These are phyloP conservation scores for Formicarius rufipectus DNA, from an alignment of 2,113 vertebrate genomes.

Conservation along the genomic window DNA sequence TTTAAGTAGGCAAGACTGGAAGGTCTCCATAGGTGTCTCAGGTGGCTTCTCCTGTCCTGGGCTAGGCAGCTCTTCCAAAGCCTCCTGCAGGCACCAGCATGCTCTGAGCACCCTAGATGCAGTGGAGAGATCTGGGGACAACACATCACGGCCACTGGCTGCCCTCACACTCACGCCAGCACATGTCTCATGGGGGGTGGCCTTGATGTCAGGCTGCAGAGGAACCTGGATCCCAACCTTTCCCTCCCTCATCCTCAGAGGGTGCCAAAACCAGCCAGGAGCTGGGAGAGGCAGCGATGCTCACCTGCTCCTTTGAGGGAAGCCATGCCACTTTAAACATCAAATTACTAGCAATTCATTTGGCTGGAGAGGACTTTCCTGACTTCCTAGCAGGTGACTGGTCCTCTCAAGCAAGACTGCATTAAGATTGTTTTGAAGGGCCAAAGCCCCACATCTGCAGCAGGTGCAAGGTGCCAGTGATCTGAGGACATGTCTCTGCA, in stretches of 20 bases:
- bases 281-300: background rate
- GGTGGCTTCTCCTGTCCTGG: background rate
- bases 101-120: background rate
- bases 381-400: background rate
- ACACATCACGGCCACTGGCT: background rate
- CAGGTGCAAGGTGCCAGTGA: background rate
- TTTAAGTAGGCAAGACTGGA: background rate
- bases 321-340: background rate
- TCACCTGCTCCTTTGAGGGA: background rate
- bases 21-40: background rate
- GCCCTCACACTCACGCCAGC: rapidly evolving
- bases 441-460: background rate
- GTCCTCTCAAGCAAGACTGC: background rate
- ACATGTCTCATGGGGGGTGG: rapidly evolving
- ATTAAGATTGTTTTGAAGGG: background rate
- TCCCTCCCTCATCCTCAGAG: background rate
- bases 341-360: background rate
- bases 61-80: background rate
- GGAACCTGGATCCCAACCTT: background rate
- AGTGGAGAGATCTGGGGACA: background rate
- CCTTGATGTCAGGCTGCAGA: background rate
- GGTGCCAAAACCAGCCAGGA: background rate
- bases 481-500: background rate
- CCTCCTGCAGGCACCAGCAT: background rate
- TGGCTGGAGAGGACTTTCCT: background rate